Percentiles rank a stretch among this genome's conserved stretches.
phyloP scores from a whole-genome alignment of 1,140 invertebrate species.

The Scaptomyza montana region DNA sequence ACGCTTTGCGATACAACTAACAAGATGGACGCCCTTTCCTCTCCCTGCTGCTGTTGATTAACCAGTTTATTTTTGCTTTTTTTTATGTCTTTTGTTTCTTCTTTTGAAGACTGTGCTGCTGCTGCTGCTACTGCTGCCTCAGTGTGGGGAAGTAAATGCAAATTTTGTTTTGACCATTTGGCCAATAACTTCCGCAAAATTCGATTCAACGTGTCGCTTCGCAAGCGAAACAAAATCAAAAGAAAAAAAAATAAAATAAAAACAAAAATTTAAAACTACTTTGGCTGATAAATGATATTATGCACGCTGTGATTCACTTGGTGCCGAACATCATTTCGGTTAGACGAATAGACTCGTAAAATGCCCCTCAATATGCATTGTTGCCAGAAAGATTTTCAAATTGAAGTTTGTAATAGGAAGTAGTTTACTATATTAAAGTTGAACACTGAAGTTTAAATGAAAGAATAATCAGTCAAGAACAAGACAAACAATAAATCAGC shows the following conservation, averaged over 20 bases:
- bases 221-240: not conserved
- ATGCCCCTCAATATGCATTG: not conserved
- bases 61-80: not conserved
- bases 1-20: constrained; percentile 24
- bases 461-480: no score
- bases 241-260: constrained; percentile 20
- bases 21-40: constrained; percentile 5
- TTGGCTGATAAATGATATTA: constrained; percentile 27
- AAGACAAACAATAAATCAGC: no score
- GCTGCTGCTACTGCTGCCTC: no score
- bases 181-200: constrained; percentile 68
- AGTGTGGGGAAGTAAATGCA: constrained; percentile 73
- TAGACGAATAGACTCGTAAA: constrained; percentile 3
- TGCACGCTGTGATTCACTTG: constrained; percentile 18
- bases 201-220: not conserved
- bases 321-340: not conserved
- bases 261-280: constrained; percentile 15
- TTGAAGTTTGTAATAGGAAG: no score
- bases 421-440: no score
- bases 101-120: constrained; percentile 1
- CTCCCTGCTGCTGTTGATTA: not conserved
- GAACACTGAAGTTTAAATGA: no score
- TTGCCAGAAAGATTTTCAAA: no score
- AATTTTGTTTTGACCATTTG: constrained; percentile 60
- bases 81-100: constrained; percentile 3